Conservation (phyloP, 2,113 vertebrate genomes). For the Psephotus haematonotus region DNA sequence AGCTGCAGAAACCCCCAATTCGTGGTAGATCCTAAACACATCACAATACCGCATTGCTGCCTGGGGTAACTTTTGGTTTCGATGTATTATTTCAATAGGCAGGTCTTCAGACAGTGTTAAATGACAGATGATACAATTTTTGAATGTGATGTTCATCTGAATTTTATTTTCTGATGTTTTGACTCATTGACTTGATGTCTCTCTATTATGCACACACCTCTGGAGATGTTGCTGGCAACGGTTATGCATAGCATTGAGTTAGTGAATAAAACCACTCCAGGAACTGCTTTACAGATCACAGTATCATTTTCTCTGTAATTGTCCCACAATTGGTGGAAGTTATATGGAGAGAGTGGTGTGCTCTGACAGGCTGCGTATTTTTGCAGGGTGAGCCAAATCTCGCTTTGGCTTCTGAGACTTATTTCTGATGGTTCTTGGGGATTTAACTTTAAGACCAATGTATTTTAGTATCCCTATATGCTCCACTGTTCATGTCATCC, state of each 20-base stretch:
- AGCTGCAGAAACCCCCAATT: neutral
- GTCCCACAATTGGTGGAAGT: conserved; percentile 58
- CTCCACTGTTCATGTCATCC: conserved; percentile 40
- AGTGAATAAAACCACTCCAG: conserved; percentile 68
- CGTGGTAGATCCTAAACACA: neutral
- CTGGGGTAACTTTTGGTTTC: neutral
- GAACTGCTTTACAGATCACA: conserved; percentile 66
- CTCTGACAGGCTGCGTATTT: conserved; percentile 62
- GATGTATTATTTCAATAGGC: conserved; percentile 53
- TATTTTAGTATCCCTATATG: conserved; percentile 52
- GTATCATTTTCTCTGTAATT: conserved; percentile 66
- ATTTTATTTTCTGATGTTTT: conserved; percentile 76
- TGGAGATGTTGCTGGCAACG: conserved; percentile 66
- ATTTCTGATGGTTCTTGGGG: conserved; percentile 57
- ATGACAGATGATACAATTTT: conserved; percentile 59
- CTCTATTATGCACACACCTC: conserved; percentile 66
- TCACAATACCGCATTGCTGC: neutral
- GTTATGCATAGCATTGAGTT: conserved; percentile 60
- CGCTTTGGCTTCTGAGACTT: conserved; percentile 45
- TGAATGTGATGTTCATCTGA: conserved; percentile 54
- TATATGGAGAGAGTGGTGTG: conserved; percentile 34
- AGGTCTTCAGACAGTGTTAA: conserved; percentile 57
- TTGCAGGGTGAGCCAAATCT: conserved; percentile 27
- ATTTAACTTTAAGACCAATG: conserved; percentile 67
- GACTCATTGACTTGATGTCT: conserved; percentile 74